These are phyloP conservation scores for Rhinopomastus cyanomelas DNA, from an alignment of 2,113 vertebrate genomes.

Conservation along the genomic window DNA sequence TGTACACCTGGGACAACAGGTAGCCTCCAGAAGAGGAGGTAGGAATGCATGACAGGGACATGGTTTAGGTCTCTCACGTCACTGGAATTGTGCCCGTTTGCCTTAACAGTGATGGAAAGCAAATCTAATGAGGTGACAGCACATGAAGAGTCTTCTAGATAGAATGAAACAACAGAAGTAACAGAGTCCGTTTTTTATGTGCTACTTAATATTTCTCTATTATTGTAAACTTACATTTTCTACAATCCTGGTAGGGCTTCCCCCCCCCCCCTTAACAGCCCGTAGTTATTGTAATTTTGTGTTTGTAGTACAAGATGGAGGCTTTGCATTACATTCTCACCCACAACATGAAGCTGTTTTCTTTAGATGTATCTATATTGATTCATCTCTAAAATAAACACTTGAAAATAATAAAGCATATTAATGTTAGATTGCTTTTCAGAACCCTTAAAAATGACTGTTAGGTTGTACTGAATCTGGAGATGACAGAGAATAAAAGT, in stretches of 20 bases:
- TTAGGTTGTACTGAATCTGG: not conserved
- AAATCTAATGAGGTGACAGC: not conserved
- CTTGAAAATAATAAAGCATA: not conserved
- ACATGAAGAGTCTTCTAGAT: not conserved
- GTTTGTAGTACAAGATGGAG: not conserved
- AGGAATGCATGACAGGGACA: not conserved
- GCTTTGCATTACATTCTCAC: not conserved
- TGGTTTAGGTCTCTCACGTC: not conserved
- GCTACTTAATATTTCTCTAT: not conserved
- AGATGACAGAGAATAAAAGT: not conserved
- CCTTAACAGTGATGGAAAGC: not conserved
- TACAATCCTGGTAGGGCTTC: not conserved
- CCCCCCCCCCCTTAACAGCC: not conserved
- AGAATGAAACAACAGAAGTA: not conserved
- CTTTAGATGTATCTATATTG: not conserved
- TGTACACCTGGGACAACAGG: not conserved
- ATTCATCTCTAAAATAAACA: not conserved
- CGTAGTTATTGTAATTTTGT: not conserved
- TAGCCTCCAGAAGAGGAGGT: not conserved
- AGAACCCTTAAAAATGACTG: not conserved
- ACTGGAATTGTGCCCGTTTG: not conserved
- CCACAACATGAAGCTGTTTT: not conserved
- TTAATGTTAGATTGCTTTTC: not conserved
- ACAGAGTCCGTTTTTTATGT: not conserved
- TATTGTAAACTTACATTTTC: not conserved